Evolutionary conservation across 2,888 invertebrate species (phyloP).

Genomic region (Folsomia candida): DNA sequence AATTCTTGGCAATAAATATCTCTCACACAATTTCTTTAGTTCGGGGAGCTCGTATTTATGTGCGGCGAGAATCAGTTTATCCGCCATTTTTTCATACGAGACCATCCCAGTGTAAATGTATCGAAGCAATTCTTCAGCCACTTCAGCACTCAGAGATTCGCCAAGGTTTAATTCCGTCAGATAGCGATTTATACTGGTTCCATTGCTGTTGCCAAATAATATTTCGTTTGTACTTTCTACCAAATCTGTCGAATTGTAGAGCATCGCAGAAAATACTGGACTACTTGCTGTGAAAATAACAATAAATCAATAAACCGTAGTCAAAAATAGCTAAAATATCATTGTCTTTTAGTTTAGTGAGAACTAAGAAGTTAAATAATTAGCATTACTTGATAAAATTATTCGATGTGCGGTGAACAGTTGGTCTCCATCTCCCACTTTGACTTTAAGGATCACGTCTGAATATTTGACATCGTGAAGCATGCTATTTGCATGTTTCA

Average conservation of each 20-base stretch:
- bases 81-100: conserved; percentile 26
- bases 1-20: conserved; percentile 28
- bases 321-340: too few species aligned
- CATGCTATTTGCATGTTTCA: conserved; percentile 38
- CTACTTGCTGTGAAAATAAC: conserved; percentile 40
- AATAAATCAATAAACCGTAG: too few species aligned
- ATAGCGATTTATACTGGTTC: background rate
- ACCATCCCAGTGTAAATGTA: conserved; percentile 46
- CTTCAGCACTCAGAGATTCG: conserved; percentile 17
- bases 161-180: conserved; percentile 5
- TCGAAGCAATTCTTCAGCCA: conserved; percentile 38
- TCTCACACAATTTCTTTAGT: conserved; percentile 41
- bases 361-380: background rate
- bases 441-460: conserved; percentile 37
- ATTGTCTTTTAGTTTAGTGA: too few species aligned
- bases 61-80: conserved; percentile 30
- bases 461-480: conserved; percentile 41
- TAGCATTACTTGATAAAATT: conserved; percentile 39
- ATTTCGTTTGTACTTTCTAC: background rate
- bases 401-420: conserved; percentile 43
- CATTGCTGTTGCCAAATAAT: background rate
- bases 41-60: conserved; percentile 37
- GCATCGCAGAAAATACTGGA: conserved; percentile 38
- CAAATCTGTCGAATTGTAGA: conserved; percentile 26
- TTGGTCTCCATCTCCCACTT: too few species aligned